Conservation (phyloP, 1,140 invertebrate species). For the Procambarus clarkii region DNA sequence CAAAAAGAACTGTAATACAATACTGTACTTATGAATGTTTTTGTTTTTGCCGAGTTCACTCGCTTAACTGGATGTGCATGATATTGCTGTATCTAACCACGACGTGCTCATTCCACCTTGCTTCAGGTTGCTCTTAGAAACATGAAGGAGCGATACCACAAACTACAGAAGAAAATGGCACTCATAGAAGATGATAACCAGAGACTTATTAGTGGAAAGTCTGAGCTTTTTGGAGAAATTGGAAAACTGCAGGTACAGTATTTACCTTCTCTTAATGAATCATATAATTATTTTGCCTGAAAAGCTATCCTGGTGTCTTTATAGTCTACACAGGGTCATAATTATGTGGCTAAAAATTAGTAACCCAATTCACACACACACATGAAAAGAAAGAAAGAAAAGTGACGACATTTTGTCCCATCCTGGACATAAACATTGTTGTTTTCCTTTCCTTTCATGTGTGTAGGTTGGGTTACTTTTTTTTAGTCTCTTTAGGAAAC, state of each 20-base stretch:
- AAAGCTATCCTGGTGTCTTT: too few relatives aligned
- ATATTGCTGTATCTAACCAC: not conserved
- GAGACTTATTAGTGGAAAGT: slow-evolving; percentile 68
- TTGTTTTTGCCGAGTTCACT: not conserved
- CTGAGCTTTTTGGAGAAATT: slow-evolving; percentile 72
- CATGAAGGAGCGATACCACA: slow-evolving; percentile 72
- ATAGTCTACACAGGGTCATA: too few relatives aligned
- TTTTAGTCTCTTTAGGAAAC: too few relatives aligned
- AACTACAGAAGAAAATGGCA: slow-evolving; percentile 71
- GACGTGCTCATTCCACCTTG: not conserved
- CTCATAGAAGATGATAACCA: slow-evolving; percentile 71
- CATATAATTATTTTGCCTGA: not conserved
- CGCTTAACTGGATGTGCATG: not conserved
- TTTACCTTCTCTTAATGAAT: not conserved
- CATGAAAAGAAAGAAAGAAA: too few relatives aligned
- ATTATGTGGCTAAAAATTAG: too few relatives aligned
- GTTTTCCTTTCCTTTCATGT: too few relatives aligned
- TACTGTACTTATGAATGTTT: not conserved
- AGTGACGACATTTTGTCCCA: too few relatives aligned
- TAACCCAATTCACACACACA: too few relatives aligned
- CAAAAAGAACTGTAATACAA: too few relatives aligned
- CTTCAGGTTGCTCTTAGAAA: slow-evolving; percentile 71
- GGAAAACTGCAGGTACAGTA: slow-evolving; percentile 66
- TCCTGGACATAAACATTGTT: too few relatives aligned
- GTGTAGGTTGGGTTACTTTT: too few relatives aligned